Percentiles rank a stretch among this genome's conserved stretches.
These are phyloP conservation scores for Lycophotia porphyrea DNA, from an alignment of 2,888 invertebrate genomes.

Conservation along the genomic window DNA sequence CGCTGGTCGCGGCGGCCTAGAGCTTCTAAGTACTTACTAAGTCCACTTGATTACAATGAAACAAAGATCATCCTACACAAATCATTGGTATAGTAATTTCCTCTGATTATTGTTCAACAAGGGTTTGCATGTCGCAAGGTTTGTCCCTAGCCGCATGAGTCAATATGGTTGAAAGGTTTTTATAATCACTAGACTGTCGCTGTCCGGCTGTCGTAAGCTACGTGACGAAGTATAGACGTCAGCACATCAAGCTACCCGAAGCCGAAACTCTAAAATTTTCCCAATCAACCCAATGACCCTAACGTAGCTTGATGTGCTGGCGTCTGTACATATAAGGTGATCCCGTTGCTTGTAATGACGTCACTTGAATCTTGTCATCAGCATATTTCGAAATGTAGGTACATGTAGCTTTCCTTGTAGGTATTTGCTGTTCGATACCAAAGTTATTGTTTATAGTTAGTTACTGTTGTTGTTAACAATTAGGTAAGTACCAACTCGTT, in stretches of 20 bases:
- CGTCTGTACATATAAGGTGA: no score
- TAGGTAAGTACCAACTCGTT: background rate
- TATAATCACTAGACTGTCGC: conserved; percentile 13
- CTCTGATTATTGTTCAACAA: conserved; percentile 27
- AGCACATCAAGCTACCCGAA: no score
- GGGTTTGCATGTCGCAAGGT: conserved; percentile 39
- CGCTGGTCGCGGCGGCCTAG: background rate
- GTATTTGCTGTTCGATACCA: background rate
- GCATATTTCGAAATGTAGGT: conserved; percentile 10
- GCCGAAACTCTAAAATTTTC: no score
- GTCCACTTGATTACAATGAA: background rate
- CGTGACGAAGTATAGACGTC: conserved; percentile 22
- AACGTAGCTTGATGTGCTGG: no score
- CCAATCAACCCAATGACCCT: no score
- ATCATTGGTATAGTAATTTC: conserved; percentile 13
- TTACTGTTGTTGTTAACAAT: background rate
- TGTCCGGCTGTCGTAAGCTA: conserved; percentile 12
- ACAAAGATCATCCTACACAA: conserved; percentile 20
- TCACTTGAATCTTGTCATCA: conserved; percentile 39
- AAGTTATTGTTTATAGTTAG: background rate
- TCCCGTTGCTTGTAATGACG: conserved; percentile 22
- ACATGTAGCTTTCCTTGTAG: background rate
- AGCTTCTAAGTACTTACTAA: background rate
- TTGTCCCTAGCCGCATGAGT: conserved; percentile 3
- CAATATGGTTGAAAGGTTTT: conserved; percentile 24